These are phyloP conservation scores for Amphibalanus amphitrite DNA, from an alignment of 1,140 invertebrate genomes.

Conservation along the genomic window DNA sequence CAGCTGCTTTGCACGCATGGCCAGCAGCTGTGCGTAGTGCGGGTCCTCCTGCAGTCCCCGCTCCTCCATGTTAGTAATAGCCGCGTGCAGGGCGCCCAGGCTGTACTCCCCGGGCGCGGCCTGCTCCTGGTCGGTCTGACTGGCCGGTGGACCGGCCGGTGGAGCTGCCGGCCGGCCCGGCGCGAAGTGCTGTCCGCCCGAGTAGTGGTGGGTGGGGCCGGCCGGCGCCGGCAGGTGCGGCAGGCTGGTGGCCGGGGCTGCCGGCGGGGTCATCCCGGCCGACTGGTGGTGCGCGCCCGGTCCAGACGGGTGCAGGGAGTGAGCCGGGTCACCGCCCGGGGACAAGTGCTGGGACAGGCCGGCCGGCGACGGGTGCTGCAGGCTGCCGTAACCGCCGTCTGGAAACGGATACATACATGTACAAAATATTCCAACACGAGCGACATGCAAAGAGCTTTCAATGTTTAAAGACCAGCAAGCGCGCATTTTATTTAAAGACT, in stretches of 20 bases:
- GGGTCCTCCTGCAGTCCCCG: conserved; percentile 83
- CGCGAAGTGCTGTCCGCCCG: too few species aligned
- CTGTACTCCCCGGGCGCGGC: conserved; percentile 40
- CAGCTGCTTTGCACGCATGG: conserved; percentile 51
- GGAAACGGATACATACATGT: too few species aligned
- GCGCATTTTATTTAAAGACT: too few species aligned
- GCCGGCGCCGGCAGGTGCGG: too few species aligned
- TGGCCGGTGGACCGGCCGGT: too few species aligned
- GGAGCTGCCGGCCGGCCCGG: too few species aligned
- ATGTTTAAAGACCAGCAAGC: too few species aligned
- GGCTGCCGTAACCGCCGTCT: not conserved
- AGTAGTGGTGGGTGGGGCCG: too few species aligned
- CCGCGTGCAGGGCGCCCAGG: conserved; percentile 59
- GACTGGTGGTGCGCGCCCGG: conserved; percentile 32
- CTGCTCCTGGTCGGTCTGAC: too few species aligned
- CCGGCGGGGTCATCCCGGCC: conserved; percentile 29
- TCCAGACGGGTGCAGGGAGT: not conserved
- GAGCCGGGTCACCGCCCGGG: not conserved
- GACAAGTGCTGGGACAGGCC: not conserved
- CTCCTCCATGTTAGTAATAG: conserved; percentile 84
- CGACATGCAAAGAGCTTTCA: too few species aligned
- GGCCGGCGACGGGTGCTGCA: not conserved
- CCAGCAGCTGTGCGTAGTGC: conserved; percentile 65
- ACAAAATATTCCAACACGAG: too few species aligned
- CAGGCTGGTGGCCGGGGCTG: too few species aligned